phyloP scores from a whole-genome alignment of 2,888 invertebrate genomes.

The Eristalis arbustorum region DNA sequence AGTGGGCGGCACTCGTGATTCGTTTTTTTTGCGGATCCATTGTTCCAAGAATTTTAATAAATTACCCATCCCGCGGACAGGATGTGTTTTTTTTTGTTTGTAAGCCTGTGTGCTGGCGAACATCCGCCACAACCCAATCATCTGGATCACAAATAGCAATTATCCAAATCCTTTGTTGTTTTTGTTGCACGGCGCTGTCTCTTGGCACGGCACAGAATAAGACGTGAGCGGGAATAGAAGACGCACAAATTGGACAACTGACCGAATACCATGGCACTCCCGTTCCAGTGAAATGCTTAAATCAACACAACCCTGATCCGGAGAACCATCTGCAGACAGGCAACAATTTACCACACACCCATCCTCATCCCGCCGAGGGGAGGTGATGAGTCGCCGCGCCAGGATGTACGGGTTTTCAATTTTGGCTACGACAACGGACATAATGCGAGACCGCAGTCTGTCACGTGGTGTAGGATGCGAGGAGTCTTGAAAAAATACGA shows the following conservation, averaged over 20 bases:
- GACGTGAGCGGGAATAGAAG: slow-evolving; percentile 65
- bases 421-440: slow-evolving; percentile 55
- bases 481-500: background rate
- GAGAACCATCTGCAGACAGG: slow-evolving; percentile 67
- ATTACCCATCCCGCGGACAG: slow-evolving; percentile 44
- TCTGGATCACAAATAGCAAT: slow-evolving; percentile 71
- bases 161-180: slow-evolving; percentile 69
- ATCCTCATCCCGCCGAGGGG: background rate
- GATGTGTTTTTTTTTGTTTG: slow-evolving; percentile 26
- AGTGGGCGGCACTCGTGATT: slow-evolving; percentile 37
- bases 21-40: slow-evolving; percentile 55
- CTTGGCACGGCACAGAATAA: background rate
- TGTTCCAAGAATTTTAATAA: slow-evolving; percentile 72
- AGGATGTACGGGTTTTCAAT: slow-evolving; percentile 64
- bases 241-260: slow-evolving; percentile 66
- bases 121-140: slow-evolving; percentile 63
- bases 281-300: slow-evolving; percentile 54
- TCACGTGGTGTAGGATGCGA: background rate
- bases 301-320: slow-evolving; percentile 64
- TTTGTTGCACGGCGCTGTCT: slow-evolving; percentile 36
- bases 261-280: slow-evolving; percentile 42
- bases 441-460: slow-evolving; percentile 19
- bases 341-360: slow-evolving; percentile 63
- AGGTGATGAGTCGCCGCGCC: slow-evolving; percentile 31
- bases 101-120: slow-evolving; percentile 4